Base-by-base conservation (phyloP, 2,888 invertebrate genomes). In the Drosophila cracens region DNA sequence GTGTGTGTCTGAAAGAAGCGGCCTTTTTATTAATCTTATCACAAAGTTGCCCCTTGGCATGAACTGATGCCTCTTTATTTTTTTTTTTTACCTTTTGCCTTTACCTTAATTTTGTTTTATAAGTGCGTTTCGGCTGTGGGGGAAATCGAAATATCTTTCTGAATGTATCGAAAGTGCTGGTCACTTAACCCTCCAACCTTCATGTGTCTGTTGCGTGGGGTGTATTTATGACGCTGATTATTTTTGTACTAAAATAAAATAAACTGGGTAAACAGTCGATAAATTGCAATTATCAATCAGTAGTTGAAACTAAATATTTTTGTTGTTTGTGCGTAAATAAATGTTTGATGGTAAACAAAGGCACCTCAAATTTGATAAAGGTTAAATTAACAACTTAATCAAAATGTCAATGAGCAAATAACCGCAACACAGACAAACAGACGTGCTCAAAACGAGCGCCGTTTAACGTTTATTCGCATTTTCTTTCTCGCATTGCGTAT, bases 401-500 rank as follows among this genome's bases (percentile, higher is more conserved):
- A 87, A 88, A 88, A 88, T 88, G 89, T 88, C 87, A 87, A 88
- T 84, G 82, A 85, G 87, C 82, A 83, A 72, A 79, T 82, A 83
- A 81, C 61, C 66, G 53, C 25, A 48, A 52, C 73, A 64, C 68
- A 67, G 62, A 80, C 76, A 52, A 73, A 66, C 73, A 73, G 62
- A 84, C 78, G 82, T 87, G 84, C 75, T 25, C 69, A 76, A 76
- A 56, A n/a, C 11, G 65, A 77, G 69, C 48, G 54, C 53, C 63
- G 66, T 52, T 69, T 53, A 75, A 61, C 59, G 38, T 58, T 49
- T 38, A 25, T 46, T 16, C 25, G 29, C 27, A 51, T 13, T 40
- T 66, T 43, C 33, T 51, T 51, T 38, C 40, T 49, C 36, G 48
- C 51, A 43, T 64, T 64, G 21, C 53, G 52, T 58, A 38, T 69